Evolutionary conservation across 1,140 invertebrate genomes (phyloP).

Genomic region (Drosophila mauritiana): DNA sequence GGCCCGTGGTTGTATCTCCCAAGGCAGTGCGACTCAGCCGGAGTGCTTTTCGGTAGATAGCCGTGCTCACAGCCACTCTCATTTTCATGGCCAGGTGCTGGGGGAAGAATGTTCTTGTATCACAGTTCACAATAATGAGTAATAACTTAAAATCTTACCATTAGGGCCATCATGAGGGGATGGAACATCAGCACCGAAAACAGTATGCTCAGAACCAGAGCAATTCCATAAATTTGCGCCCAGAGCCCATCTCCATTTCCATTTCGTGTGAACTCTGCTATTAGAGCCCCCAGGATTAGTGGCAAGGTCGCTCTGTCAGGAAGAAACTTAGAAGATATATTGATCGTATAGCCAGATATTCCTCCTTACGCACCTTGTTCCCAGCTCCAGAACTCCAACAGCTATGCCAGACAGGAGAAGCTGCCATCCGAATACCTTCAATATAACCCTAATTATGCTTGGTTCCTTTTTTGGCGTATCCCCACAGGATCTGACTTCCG

Average conservation of each 20-base stretch:
- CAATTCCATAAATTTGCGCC: constrained; percentile 86
- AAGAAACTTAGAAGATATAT: not conserved
- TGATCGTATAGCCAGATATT: not conserved
- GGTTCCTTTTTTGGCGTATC: constrained; percentile 42
- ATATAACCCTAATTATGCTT: constrained; percentile 46
- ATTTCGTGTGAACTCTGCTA: constrained; percentile 56
- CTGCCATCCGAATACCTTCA: constrained; percentile 59
- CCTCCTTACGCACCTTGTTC: constrained; percentile 34
- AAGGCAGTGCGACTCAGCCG: constrained; percentile 88
- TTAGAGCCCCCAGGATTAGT: constrained; percentile 59
- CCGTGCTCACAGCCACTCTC: constrained; percentile 86
- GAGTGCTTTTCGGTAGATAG: constrained; percentile 89
- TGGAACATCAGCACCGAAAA: constrained; percentile 86
- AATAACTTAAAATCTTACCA: constrained; percentile 55
- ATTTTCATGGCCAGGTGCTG: constrained; percentile 69
- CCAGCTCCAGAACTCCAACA: constrained; percentile 37
- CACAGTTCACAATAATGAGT: not conserved
- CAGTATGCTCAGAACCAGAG: constrained; percentile 86
- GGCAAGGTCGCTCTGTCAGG: constrained; percentile 53
- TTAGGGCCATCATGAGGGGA: constrained; percentile 87
- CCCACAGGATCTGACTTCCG: constrained; percentile 37
- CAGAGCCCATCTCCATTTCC: constrained; percentile 59
- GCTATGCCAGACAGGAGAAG: constrained; percentile 44
- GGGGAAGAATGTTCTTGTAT: too few relatives aligned
- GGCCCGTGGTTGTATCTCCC: constrained; percentile 91